Evolutionary conservation across 2,113 vertebrate species (phyloP), one percentile per base, ranked within the genome.

Genomic region (Ascaphus truei): DNA sequence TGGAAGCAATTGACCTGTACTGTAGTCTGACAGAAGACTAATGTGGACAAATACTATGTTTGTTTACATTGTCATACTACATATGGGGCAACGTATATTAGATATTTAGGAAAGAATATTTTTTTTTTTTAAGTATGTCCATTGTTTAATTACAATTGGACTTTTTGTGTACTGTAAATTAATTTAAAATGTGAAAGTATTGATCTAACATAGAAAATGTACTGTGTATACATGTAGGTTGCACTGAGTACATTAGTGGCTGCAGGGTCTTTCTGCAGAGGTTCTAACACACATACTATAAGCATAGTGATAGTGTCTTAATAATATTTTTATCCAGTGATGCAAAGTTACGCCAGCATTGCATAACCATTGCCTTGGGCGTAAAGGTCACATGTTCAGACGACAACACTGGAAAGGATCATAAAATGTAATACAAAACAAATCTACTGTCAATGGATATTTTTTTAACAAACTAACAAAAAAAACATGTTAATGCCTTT

Each of bases 381-480:
- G 10, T 45, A 45, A 7, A 45, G 41, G 9, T 18, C 20, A 39
- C 36, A 55, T 5, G n/a, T n/a, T n/a, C n/a, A n/a, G n/a, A n/a
- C n/a, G n/a, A 45, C 2, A 53, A 65, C 34, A 65, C 62, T 66
- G 50, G 48, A 65, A 27, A 50, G n/a, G 29, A 50, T 30, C 43
- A 15, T 22, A 45, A 51, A 13, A 37, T 52, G 31, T 52, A 10
- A 34, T 52, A 30, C 3, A 22, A 63, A 16, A 63, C 29, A 31
- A 25, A 51, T 68, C 59, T 29, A 51, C 51, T 60, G 22, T 68
- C 52, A 73, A 4, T 63, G 69, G 41, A 58, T 65, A 47, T 73
- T 75, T 47, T 33, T 26, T 77, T 77, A 61, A 30, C 77, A 51
- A 22, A 65, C 75, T 68, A 41, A 55, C 31, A 56, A 71, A 63